Evolutionary conservation across 2,797 vertebrate genomes (phyloP), one percentile per base, ranked within the genome.

Genomic region (Kryptopterus vitreolus): DNA sequence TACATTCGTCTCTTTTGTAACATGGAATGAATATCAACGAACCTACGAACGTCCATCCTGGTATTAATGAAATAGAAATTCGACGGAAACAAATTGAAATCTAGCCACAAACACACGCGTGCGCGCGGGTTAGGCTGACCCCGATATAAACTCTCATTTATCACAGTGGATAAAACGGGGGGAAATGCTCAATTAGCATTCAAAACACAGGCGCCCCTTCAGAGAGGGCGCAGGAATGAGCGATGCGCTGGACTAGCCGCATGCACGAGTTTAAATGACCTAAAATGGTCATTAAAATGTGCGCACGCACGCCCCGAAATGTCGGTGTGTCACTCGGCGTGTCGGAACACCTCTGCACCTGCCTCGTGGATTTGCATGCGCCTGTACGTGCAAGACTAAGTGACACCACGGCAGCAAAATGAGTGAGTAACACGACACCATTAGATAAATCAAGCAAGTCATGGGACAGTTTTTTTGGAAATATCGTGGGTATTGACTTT

Each of bases 131-230:
- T 53, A 52, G 53, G 4, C 48, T 65, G 58, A 66, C 70, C 78
- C 62, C 50, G 31, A 26, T 52, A 59, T 53, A 78, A 74, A 82
- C 62, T 75, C 69, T 77, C 76, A 82, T 74, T 79, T 73, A 82
- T 77, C 72, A 61, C 12, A 58, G 68, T 35, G 70, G 57, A 66
- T 57, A 57, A 52, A 82, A n/a, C n/a, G n/a, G 38, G 76, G 26
- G 59, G 31, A 68, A 75, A 57, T 57, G 80, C 58, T 65, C 3
- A 43, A 74, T 74, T 82, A 66, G 70, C 22, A 78, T 78, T 82
- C 81, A 38, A 52, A 52, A 46, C 79, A 50, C 71, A 59, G 31
- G 50, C 58, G 33, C 48, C 52, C 57, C 22, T 70, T 66, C 71
- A 57, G 22, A 20, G 31, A 68, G 62, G 35, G 52, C 62, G 59